Evolutionary conservation across 2,797 vertebrate species (phyloP).

Genomic region (Mareca strepera): DNA sequence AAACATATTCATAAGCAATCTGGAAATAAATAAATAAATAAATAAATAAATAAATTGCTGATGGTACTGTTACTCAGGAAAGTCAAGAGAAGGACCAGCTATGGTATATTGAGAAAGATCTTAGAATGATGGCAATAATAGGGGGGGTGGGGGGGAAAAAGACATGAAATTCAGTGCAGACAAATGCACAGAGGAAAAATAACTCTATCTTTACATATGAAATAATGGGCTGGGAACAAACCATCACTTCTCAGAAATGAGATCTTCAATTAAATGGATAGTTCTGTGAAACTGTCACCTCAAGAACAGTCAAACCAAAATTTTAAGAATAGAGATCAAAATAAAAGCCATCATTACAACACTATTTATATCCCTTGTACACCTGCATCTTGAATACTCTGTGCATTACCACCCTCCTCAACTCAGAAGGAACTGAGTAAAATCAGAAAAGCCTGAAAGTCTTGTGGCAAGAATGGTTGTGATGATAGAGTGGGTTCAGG

Average conservation of each 20-base stretch:
- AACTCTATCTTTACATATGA: background rate
- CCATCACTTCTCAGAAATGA: constrained; percentile 44
- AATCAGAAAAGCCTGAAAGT: background rate
- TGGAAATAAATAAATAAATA: no score
- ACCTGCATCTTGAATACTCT: background rate
- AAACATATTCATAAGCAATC: background rate
- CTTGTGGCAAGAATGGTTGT: background rate
- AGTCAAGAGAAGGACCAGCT: background rate
- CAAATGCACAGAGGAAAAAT: background rate
- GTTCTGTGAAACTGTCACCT: background rate
- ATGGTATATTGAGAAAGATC: background rate
- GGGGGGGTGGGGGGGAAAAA: background rate
- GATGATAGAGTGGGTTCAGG: background rate
- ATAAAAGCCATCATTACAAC: background rate
- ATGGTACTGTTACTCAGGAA: background rate
- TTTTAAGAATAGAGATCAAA: constrained; percentile 41
- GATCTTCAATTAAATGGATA: constrained; percentile 38
- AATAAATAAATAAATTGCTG: background rate
- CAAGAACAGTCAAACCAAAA: background rate
- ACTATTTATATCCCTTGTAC: background rate
- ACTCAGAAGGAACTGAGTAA: background rate
- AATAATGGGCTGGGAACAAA: constrained; percentile 12
- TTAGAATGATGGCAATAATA: background rate
- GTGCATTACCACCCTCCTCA: background rate
- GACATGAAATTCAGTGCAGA: background rate